Base-by-base conservation (phyloP, 2,888 invertebrate genomes). In the Thelaira solivaga region DNA sequence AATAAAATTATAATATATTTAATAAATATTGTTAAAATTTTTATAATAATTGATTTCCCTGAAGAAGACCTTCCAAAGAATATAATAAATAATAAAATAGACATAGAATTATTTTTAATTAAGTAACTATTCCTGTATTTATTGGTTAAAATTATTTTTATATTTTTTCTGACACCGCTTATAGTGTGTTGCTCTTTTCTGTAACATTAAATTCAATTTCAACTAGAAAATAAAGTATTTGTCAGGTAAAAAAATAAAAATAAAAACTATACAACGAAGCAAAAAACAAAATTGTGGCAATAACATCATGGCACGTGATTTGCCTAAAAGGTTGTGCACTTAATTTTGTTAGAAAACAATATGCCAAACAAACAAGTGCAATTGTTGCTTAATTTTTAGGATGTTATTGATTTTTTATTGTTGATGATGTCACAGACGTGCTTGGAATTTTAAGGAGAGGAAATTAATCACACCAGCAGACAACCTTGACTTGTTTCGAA, bases 351-450 rank as follows among this genome's bases (percentile, higher is more conserved):
- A 36, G 41, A 47, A 36, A 39, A 57, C 22, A 26, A 20, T n/a
- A 41, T 65, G 11, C 4, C n/a, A 31, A 59, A 65, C n/a, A 10
- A 7, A 29, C 59, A 61, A 75, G 29, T 68, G 59, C 65, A 74
- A 65, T 45, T 53, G 51, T 74, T 78, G 59, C 64, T 61, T 61
- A 74, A 78, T 61, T 22, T 47, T 45, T 53, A 18, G 51, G 53
- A 69, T 74, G 78, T 8, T 78, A 71, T 71, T 78, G 69, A 74
- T 71, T 74, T 78, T 69, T 22, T 59, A 18, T 76, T 26, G 13
- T 10, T n/a, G 41, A 47, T 72, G 31, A 72, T 62, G 43, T 49
- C 45, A 29, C 39, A 41, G 61, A 43, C 51, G 67, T 69, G 73
- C 43, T 67, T 57, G 45, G 77, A 69, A 80, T 80, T 64, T 62